These are phyloP conservation scores for Pangasianodon hypophthalmus DNA, from an alignment of 2,113 vertebrate genomes.

Conservation along the genomic window DNA sequence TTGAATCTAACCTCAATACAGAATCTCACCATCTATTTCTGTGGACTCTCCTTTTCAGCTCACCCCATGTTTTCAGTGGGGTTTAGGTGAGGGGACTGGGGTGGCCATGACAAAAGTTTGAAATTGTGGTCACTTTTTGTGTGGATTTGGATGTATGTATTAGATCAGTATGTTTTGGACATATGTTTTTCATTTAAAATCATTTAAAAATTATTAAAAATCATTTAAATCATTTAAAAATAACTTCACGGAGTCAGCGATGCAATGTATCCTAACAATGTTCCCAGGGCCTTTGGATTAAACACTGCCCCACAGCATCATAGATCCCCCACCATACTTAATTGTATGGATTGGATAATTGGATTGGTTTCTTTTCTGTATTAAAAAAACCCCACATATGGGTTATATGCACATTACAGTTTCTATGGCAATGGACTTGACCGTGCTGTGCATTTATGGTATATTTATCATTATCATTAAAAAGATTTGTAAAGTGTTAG, in stretches of 20 bases:
- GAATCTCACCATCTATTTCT: background rate
- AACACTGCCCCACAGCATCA: background rate
- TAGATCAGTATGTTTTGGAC: background rate
- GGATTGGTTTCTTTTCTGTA: background rate
- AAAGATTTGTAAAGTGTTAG: background rate
- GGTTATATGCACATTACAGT: background rate
- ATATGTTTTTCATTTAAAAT: too few relatives aligned
- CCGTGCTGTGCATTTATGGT: background rate
- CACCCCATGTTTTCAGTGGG: background rate
- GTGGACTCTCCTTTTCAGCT: background rate
- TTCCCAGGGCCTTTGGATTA: background rate
- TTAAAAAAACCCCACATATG: too few relatives aligned
- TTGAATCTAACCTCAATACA: background rate
- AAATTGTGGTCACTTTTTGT: background rate
- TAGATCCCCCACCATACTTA: background rate
- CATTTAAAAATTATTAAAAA: too few relatives aligned
- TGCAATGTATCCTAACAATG: background rate
- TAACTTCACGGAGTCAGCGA: background rate
- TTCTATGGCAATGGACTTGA: background rate
- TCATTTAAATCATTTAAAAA: too few relatives aligned
- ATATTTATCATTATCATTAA: background rate
- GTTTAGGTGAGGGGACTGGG: background rate
- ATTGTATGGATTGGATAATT: too few relatives aligned
- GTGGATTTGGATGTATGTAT: background rate
- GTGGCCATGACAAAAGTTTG: background rate